These are phyloP conservation scores for Siphonodentalium dalli DNA, from an alignment of 2,888 invertebrate species.

Conservation along the genomic window DNA sequence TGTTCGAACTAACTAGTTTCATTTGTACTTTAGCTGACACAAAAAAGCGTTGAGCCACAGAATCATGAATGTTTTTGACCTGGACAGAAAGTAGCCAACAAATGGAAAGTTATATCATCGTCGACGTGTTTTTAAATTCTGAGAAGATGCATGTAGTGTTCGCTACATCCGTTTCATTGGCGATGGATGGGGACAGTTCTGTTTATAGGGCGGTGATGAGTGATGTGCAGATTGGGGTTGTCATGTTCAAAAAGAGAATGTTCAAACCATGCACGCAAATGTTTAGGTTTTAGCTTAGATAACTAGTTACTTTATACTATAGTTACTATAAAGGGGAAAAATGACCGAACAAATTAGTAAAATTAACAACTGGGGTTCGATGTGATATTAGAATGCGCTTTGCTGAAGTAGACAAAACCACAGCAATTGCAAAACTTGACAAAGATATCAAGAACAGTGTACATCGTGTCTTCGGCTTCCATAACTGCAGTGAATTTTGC, in stretches of 20 bases:
- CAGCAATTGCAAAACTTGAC: slow-evolving; percentile 4
- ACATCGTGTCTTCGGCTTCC: slow-evolving; percentile 25
- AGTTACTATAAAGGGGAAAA: slow-evolving; percentile 9
- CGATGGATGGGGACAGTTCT: slow-evolving; percentile 30
- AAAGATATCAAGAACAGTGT: slow-evolving; percentile 27
- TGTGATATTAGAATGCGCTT: slow-evolving; percentile 27
- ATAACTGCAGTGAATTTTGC: slow-evolving; percentile 24
- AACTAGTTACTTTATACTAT: slow-evolving; percentile 10
- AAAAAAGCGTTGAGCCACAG: too few relatives aligned
- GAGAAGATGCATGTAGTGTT: too few relatives aligned
- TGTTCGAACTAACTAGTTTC: too few relatives aligned
- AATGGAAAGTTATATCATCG: too few relatives aligned
- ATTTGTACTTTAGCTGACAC: too few relatives aligned
- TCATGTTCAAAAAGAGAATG: slow-evolving; percentile 15
- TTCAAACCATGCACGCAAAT: slow-evolving; percentile 20
- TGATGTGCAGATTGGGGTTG: slow-evolving; percentile 11
- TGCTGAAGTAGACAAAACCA: neutral
- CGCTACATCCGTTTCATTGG: slow-evolving; percentile 19
- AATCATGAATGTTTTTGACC: too few relatives aligned
- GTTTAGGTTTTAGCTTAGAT: slow-evolving; percentile 9
- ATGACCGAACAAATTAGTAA: slow-evolving; percentile 6
- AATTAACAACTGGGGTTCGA: slow-evolving; percentile 16
- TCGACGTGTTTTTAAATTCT: too few relatives aligned
- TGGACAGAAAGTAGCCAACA: too few relatives aligned
- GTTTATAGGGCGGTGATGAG: slow-evolving; percentile 8